These are phyloP conservation scores for Clarias batrachus DNA, from an alignment of 2,113 vertebrate species.

Conservation along the genomic window DNA sequence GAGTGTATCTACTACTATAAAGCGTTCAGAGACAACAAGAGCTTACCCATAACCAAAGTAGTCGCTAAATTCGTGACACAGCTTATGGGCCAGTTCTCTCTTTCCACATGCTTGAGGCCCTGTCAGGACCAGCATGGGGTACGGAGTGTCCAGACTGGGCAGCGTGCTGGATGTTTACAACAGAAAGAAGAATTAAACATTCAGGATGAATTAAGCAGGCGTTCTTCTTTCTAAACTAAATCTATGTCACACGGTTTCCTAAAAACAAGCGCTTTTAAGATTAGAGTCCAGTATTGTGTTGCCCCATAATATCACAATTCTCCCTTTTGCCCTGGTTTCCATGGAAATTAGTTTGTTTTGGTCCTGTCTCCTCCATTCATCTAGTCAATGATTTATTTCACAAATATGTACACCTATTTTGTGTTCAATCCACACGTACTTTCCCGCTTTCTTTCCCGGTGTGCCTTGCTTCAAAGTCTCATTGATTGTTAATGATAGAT, in stretches of 20 bases:
- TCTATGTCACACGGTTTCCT: background rate
- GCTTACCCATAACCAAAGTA: conserved; percentile 87
- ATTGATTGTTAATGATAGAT: background rate
- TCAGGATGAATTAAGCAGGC: background rate
- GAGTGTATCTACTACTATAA: background rate
- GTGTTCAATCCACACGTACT: background rate
- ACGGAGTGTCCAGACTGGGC: conserved; percentile 73
- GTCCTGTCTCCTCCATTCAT: background rate
- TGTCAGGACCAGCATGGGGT: conserved; percentile 86
- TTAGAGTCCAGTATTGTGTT: background rate
- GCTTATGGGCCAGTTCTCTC: conserved; percentile 80
- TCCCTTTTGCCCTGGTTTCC: background rate
- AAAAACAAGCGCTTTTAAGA: background rate
- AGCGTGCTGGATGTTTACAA: conserved; percentile 74
- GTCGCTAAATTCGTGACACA: conserved; percentile 81
- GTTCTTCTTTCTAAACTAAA: background rate
- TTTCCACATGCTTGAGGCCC: conserved; percentile 87
- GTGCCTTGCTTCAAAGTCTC: background rate
- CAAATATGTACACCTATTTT: background rate
- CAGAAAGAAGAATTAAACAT: conserved; percentile 7
- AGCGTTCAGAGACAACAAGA: background rate
- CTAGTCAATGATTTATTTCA: background rate
- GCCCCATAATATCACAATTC: background rate
- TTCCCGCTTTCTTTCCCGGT: background rate
- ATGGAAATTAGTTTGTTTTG: background rate